A percentile compares a stretch with the other conserved stretches of the same genome.
Conservation (phyloP, 2,797 vertebrate species). For the Triplophysa yarkandensis region DNA sequence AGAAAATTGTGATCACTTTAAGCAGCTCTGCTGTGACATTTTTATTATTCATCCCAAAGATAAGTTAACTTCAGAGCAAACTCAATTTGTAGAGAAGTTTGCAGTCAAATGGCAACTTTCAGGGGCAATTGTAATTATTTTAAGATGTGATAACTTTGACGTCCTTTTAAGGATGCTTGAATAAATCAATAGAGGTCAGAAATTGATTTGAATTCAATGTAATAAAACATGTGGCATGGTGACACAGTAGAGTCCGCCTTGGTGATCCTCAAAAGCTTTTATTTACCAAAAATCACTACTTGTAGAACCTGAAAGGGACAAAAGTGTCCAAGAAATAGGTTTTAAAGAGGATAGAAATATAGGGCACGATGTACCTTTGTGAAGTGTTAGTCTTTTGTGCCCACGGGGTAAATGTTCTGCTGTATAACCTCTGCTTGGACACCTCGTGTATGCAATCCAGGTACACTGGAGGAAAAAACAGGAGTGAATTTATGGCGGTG, state of each 20-base stretch:
- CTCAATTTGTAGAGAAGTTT: not conserved
- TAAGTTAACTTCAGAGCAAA: not conserved
- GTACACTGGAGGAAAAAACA: conserved; percentile 6
- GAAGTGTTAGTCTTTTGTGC: not conserved
- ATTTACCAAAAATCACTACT: not conserved
- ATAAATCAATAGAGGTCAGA: not conserved
- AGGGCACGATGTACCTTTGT: not conserved
- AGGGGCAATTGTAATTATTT: not conserved
- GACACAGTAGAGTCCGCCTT: not conserved
- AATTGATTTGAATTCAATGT: conserved; percentile 10
- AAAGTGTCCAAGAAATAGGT: conserved; percentile 10
- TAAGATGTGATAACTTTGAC: not conserved
- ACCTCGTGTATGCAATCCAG: not conserved
- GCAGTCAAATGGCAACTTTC: not conserved
- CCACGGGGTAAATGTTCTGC: not conserved
- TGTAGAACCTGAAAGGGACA: conserved; percentile 1
- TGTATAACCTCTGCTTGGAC: not conserved
- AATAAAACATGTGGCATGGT: conserved; percentile 1
- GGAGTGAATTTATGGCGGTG: conserved; percentile 23
- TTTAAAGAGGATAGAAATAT: not conserved
- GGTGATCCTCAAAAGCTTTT: conserved; percentile 22
- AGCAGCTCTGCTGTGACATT: not conserved
- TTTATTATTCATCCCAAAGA: not conserved
- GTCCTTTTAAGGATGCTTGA: not conserved
- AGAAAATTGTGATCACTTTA: not conserved